Percentiles rank a stretch among this genome's conserved stretches.
phyloP scores from a whole-genome alignment of 2,113 vertebrate species.

The Dromiciops gliroides region DNA sequence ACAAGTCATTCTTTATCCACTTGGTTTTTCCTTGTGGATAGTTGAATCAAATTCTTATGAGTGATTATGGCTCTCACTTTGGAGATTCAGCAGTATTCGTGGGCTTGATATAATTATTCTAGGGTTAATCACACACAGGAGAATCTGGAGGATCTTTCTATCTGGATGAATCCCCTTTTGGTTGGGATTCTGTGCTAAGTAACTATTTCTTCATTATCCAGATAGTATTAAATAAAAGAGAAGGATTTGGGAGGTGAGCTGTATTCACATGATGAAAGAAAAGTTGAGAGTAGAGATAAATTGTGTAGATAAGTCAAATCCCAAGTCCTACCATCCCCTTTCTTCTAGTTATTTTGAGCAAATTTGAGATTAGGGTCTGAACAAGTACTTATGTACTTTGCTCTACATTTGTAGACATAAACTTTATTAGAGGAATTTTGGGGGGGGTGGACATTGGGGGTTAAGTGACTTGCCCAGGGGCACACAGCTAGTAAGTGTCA shows the following conservation, averaged over 20 bases:
- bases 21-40: background rate
- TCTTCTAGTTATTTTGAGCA: background rate
- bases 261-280: background rate
- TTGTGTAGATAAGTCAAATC: background rate
- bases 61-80: background rate
- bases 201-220: background rate
- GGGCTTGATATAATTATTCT: background rate
- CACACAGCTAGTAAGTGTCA: no score
- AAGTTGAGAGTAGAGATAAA: background rate
- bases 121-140: background rate
- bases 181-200: background rate
- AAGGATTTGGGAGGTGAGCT: background rate
- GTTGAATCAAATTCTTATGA: background rate
- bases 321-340: background rate
- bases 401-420: background rate
- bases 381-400: background rate
- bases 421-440: conserved; percentile 9
- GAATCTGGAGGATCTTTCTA: background rate
- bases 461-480: no score
- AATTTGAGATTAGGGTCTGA: background rate
- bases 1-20: background rate
- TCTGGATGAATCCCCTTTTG: background rate
- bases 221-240: background rate
- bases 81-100: background rate
- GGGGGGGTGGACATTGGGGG: no score